Conservation (phyloP, 2,888 invertebrate genomes). For the Drosophila seclusa region DNA sequence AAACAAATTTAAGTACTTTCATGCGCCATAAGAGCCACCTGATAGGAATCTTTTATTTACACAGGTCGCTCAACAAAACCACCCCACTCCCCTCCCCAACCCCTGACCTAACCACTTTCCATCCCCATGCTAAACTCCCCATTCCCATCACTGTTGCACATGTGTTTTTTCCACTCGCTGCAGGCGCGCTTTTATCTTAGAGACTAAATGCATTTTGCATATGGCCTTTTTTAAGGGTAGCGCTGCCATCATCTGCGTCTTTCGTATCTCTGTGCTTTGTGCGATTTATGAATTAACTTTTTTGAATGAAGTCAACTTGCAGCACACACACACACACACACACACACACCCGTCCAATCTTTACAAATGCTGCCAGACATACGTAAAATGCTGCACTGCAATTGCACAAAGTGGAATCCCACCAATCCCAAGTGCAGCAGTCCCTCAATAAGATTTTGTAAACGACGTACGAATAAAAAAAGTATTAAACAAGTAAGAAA, state of each 20-base stretch:
- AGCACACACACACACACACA: constrained; percentile 35
- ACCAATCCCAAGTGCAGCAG: constrained; percentile 6
- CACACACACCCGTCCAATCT: constrained; percentile 48
- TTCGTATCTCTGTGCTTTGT: constrained; percentile 75
- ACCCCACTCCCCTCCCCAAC: not conserved
- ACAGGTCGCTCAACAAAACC: constrained; percentile 20
- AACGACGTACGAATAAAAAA: constrained; percentile 60
- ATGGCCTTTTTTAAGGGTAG: constrained; percentile 20
- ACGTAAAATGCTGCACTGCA: constrained; percentile 58
- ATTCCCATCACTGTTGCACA: not conserved
- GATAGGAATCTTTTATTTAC: constrained; percentile 79
- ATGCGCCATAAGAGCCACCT: constrained; percentile 78
- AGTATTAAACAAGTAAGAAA: not conserved
- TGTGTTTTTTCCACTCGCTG: constrained; percentile 24
- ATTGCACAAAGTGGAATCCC: constrained; percentile 46
- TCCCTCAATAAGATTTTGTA: constrained; percentile 42
- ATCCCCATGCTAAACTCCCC: too few species aligned
- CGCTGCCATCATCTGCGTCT: constrained; percentile 48
- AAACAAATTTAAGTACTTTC: constrained; percentile 80
- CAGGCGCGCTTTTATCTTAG: constrained; percentile 69
- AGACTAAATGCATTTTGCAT: constrained; percentile 72
- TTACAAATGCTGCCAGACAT: constrained; percentile 76
- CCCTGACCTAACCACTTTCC: not conserved
- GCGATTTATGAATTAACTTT: constrained; percentile 80
- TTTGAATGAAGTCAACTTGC: constrained; percentile 77